These are phyloP conservation scores for Eulemur albifrons DNA, from an alignment of 2,797 vertebrate species.

Conservation along the genomic window DNA sequence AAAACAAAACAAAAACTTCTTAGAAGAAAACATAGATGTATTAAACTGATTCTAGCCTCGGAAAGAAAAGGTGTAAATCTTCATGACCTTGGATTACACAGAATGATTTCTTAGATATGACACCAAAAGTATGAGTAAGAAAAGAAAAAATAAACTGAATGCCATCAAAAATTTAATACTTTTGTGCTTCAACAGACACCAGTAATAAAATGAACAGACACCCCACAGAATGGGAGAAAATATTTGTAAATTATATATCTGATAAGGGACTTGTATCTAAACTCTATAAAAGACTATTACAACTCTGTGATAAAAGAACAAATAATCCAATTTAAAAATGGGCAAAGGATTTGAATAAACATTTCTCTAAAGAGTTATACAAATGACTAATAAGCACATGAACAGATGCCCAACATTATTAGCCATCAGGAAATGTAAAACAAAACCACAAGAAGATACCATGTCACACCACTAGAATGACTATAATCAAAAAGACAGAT, in stretches of 20 bases:
- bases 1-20: background rate
- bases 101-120: background rate
- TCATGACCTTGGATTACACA: background rate
- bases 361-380: background rate
- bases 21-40: background rate
- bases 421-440: background rate
- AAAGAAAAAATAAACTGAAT: background rate
- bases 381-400: background rate
- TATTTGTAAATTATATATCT: background rate
- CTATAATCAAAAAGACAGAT: background rate
- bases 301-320: background rate
- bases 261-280: background rate
- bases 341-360: background rate
- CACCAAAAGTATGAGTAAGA: background rate
- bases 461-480: background rate
- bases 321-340: background rate
- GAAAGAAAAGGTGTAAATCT: background rate
- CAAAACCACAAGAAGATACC: background rate
- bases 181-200: background rate
- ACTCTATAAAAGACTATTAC: background rate
- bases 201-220: conserved; percentile 9
- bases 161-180: conserved; percentile 31
- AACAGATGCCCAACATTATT: background rate
- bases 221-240: background rate
- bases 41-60: background rate